Base-by-base conservation (phyloP, 2,888 invertebrate species). In the Trissoscelio sp. region DNA sequence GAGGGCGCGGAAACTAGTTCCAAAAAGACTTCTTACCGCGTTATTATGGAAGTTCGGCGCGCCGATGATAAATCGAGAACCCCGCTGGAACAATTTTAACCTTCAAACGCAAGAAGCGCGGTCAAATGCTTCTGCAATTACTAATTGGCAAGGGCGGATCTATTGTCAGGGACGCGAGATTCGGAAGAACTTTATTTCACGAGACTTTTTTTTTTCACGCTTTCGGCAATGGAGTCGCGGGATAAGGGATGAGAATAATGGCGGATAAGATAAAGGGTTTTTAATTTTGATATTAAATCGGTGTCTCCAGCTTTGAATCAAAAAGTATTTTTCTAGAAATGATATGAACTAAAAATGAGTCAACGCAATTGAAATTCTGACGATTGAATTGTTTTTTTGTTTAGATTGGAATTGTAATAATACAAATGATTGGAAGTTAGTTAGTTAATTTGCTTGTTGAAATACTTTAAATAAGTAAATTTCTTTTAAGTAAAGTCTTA, bases 1-100 rank as follows among this genome's bases (percentile, higher is more conserved):
- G 58, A 39, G 69, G 66, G 44, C 44, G 70, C 44, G 58, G 74
- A 42, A 70, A 74, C 70, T 82, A 78, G 74, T 82, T 79, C 74
- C 70, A 69, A 79, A 82, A 79, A 79, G 79, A 82, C 74, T 82
- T 82, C 70, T 53, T 66, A 53, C 70, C 42, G 31, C 60, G 74
- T 75, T 79, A 79, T 82, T 82, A 75, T 79, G 44, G 66, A 82
- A 79, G 51, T 79, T 79, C 51, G 57, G 46, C 39, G 37, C 44
- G 20, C 58, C 55, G 55, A 75, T 58, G 81, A 81, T 81, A 62
- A 78, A 77, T 81, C 69, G 70, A 64, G 28, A 4, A 53, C 12
- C 42, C 12, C 14, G 22, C 39, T 20, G 58, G 51, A 67, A 69
- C 69, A 48, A 80, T 80, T 80, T 75, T 80, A 80, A 66, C 75